A percentile compares a stretch with the other conserved stretches of the same genome.
These are phyloP conservation scores for Thyatira batis DNA, from an alignment of 2,888 invertebrate species.

Conservation along the genomic window DNA sequence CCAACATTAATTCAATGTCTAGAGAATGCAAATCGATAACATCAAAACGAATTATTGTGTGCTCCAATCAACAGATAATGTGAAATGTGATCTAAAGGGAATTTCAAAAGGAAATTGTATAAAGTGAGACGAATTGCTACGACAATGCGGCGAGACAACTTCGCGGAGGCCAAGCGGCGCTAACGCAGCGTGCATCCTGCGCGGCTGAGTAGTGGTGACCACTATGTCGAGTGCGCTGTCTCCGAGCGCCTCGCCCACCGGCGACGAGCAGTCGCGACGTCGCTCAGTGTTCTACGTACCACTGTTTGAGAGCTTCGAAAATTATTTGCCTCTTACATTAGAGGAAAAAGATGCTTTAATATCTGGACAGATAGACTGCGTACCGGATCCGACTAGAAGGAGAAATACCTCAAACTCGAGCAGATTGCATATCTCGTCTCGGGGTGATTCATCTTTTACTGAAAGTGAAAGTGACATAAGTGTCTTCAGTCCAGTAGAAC, in stretches of 20 bases:
- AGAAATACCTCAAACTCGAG: constrained; percentile 55
- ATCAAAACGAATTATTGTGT: neutral
- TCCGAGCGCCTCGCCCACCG: constrained; percentile 56
- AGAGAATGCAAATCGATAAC: neutral
- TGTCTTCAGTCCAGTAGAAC: constrained; percentile 64
- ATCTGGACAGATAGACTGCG: constrained; percentile 56
- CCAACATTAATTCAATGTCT: neutral
- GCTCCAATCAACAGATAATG: constrained; percentile 18
- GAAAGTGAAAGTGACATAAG: constrained; percentile 77
- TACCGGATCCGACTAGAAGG: constrained; percentile 55
- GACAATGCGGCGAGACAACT: constrained; percentile 58
- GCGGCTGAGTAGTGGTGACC: constrained; percentile 23
- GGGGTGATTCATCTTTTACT: constrained; percentile 67
- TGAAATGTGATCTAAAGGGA: constrained; percentile 55
- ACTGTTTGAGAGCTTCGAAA: constrained; percentile 83
- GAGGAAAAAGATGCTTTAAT: constrained; percentile 75
- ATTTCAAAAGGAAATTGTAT: constrained; percentile 47
- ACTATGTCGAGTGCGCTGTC: constrained; percentile 70
- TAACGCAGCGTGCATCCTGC: constrained; percentile 71
- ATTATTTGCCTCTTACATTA: constrained; percentile 79
- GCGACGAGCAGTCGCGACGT: constrained; percentile 81
- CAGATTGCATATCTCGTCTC: constrained; percentile 54
- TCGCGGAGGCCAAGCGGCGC: constrained; percentile 51
- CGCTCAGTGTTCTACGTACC: constrained; percentile 90
- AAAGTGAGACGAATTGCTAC: constrained; percentile 65